Evolutionary conservation across 2,113 vertebrate species (phyloP).

Genomic region (Chascanopsetta lugubris): DNA sequence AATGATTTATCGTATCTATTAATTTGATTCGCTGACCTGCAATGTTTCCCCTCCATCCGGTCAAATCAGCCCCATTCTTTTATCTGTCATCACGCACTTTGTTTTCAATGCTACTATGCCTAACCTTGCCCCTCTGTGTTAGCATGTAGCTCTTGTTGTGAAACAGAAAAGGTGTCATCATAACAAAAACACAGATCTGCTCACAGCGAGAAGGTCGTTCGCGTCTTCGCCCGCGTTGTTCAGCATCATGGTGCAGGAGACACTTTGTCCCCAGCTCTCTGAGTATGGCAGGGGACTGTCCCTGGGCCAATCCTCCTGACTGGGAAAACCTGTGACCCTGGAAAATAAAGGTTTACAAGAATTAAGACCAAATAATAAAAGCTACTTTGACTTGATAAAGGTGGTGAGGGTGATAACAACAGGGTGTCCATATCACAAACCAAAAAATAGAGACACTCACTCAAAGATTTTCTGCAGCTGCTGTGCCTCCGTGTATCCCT

Average conservation of each 20-base stretch:
- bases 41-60: no score
- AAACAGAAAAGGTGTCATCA: background rate
- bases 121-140: no score
- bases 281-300: constrained; percentile 72
- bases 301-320: constrained; percentile 76
- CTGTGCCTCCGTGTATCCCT: constrained; percentile 73
- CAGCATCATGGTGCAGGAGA: constrained; percentile 54
- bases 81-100: background rate
- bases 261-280: constrained; percentile 38
- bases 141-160: no score
- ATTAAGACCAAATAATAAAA: background rate
- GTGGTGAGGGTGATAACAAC: no score
- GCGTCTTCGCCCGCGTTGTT: constrained; percentile 57
- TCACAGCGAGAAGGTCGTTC: constrained; percentile 75
- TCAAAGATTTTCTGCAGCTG: constrained; percentile 83
- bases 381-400: background rate
- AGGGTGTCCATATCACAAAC: no score
- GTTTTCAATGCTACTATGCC: background rate
- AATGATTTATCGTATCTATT: background rate
- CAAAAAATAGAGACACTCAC: no score
- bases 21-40: background rate
- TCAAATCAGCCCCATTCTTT: no score
- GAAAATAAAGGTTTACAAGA: background rate
- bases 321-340: constrained; percentile 78
- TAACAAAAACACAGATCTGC: constrained; percentile 26